Conservation (phyloP, 1,140 invertebrate genomes). For the Zaprionus davidi region DNA sequence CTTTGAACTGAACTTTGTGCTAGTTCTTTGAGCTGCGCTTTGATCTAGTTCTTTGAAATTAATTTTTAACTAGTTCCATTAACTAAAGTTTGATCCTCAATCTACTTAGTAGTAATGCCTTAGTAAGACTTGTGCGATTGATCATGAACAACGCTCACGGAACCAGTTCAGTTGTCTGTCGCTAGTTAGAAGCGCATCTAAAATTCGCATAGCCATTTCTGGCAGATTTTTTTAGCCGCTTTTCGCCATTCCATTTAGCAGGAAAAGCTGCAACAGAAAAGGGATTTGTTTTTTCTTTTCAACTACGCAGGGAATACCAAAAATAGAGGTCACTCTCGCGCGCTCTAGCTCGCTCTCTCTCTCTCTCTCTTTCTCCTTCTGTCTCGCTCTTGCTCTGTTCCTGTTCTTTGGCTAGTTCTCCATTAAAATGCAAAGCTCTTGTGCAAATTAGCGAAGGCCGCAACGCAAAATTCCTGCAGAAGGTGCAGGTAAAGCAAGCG, state of each 20-base stretch:
- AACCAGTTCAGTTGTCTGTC: not conserved
- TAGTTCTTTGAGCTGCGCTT: too few species aligned
- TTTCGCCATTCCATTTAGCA: constrained; percentile 21
- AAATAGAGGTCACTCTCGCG: constrained; percentile 11
- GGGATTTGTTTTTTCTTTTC: constrained; percentile 10
- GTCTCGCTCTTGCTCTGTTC: not conserved
- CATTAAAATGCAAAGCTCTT: constrained; percentile 61
- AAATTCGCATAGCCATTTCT: not conserved
- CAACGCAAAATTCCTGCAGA: constrained; percentile 2
- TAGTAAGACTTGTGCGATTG: too few species aligned
- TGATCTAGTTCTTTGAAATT: too few species aligned
- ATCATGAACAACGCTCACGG: too few species aligned
- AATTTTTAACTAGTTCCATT: too few species aligned
- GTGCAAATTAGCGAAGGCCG: constrained; percentile 56
- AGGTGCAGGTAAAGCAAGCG: not conserved
- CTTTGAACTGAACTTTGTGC: too few species aligned
- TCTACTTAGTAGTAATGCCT: too few species aligned
- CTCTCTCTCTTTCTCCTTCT: not conserved
- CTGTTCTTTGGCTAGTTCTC: constrained; percentile 6
- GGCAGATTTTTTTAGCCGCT: constrained; percentile 1
- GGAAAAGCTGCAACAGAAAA: constrained; percentile 33
- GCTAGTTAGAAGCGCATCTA: constrained; percentile 4
- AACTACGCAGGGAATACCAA: constrained; percentile 17
- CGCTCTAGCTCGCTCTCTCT: constrained; percentile 1
- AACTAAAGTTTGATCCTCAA: too few species aligned